phyloP scores from a whole-genome alignment of 2,888 invertebrate genomes.

The Apamea sordens region DNA sequence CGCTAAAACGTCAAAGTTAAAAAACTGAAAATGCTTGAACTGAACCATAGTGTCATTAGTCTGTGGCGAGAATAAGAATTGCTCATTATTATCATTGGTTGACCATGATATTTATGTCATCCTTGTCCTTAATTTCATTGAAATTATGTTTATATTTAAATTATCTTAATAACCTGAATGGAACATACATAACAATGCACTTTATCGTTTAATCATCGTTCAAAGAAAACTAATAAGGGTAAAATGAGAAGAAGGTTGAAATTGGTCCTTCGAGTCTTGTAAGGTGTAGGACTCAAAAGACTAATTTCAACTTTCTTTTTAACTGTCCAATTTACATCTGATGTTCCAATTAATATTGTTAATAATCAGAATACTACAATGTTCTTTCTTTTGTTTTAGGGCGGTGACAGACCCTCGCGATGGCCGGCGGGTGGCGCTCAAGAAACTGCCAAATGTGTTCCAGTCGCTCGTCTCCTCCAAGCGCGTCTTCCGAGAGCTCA shows the following conservation, averaged over 20 bases:
- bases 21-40: not conserved
- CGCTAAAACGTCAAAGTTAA: not conserved
- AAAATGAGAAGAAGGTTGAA: not conserved
- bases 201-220: not conserved
- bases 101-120: slow-evolving; percentile 33
- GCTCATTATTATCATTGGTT: slow-evolving; percentile 4
- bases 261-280: not conserved
- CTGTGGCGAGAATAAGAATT: slow-evolving; percentile 2
- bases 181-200: not conserved
- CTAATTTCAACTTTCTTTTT: no score
- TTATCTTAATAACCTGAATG: not conserved
- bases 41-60: not conserved
- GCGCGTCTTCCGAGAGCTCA: slow-evolving; percentile 99
- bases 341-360: not conserved
- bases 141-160: slow-evolving; percentile 10
- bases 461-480: slow-evolving; percentile 99
- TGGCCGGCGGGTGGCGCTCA: slow-evolving; percentile 99
- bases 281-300: no score
- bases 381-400: slow-evolving; percentile 91
- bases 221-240: not conserved
- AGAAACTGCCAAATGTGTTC: slow-evolving; percentile 99
- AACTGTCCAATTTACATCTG: not conserved
- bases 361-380: slow-evolving; percentile 13
- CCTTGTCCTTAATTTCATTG: slow-evolving; percentile 37
- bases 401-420: slow-evolving; percentile 99